phyloP scores from a whole-genome alignment of 1,140 invertebrate species.

The Mycetomoellerius zeteki region DNA sequence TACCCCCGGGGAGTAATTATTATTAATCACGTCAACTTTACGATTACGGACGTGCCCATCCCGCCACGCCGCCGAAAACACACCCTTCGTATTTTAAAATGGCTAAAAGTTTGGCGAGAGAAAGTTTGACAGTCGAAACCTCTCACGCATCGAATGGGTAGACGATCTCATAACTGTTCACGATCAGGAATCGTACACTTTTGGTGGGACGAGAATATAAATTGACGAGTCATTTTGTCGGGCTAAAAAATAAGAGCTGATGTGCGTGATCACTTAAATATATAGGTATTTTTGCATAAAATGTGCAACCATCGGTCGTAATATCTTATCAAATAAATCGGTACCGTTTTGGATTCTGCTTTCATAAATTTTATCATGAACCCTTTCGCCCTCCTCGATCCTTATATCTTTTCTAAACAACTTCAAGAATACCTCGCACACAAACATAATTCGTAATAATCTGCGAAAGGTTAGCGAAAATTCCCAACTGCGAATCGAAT shows the following conservation, averaged over 20 bases:
- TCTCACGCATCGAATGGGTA: slow-evolving; percentile 1
- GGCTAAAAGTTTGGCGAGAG: slow-evolving; percentile 38
- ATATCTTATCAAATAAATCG: not conserved
- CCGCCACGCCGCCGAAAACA: not conserved
- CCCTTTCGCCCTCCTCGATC: not conserved
- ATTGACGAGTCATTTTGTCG: slow-evolving; percentile 17
- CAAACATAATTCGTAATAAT: not conserved
- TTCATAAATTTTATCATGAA: not conserved
- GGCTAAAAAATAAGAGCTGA: not conserved
- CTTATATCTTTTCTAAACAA: not conserved
- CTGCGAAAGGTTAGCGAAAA: no score
- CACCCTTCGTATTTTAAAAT: slow-evolving; percentile 23
- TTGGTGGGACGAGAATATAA: not conserved
- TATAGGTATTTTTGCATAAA: not conserved
- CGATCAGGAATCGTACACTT: not conserved
- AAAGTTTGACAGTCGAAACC: slow-evolving; percentile 58
- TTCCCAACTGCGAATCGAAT: not conserved
- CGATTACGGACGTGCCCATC: slow-evolving; percentile 27
- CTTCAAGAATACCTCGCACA: not conserved
- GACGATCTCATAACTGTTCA: not conserved
- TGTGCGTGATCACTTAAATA: not conserved
- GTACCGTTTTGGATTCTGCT: not conserved
- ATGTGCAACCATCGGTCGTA: not conserved
- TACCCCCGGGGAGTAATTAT: slow-evolving; percentile 30
- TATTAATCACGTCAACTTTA: slow-evolving; percentile 59